Percentiles rank a stretch among this genome's conserved stretches.
Conservation (phyloP, 2,888 invertebrate genomes). For the Drosophila neutralis region DNA sequence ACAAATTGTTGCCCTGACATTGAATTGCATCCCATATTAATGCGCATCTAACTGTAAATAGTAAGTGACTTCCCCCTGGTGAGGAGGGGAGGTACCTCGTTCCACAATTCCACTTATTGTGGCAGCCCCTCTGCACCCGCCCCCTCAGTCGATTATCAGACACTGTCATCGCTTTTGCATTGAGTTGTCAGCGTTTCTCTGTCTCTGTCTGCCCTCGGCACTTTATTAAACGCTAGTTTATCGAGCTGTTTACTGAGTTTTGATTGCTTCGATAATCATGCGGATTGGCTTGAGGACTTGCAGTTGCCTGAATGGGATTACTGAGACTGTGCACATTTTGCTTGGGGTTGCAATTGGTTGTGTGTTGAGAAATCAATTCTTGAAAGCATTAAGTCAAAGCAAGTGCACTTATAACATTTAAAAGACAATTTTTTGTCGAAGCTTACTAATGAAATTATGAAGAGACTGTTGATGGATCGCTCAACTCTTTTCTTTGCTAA, state of each 20-base stretch:
- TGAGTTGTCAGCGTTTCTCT: conserved; percentile 19
- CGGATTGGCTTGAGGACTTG: neutral
- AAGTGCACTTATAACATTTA: neutral
- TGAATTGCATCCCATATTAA: conserved; percentile 57
- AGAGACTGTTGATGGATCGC: neutral
- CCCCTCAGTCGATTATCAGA: neutral
- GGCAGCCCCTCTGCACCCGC: neutral
- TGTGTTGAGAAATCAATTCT: neutral
- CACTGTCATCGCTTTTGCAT: conserved; percentile 28
- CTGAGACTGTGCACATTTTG: neutral
- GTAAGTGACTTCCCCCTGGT: neutral
- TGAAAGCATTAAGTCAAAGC: neutral
- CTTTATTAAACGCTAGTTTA: conserved; percentile 42
- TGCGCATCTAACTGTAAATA: conserved; percentile 57
- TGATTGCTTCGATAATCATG: conserved; percentile 6
- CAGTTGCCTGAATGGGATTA: neutral
- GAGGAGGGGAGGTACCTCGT: neutral
- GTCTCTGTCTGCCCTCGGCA: conserved; percentile 29
- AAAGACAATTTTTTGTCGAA: neutral
- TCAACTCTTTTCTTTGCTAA: neutral
- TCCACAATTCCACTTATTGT: conserved; percentile 12
- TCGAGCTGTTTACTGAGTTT: conserved; percentile 25
- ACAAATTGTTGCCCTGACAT: conserved; percentile 58
- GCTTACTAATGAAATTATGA: neutral
- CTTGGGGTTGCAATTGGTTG: neutral